These are phyloP conservation scores for Tupaia chinensis DNA, from an alignment of 2,113 vertebrate species.

Conservation along the genomic window DNA sequence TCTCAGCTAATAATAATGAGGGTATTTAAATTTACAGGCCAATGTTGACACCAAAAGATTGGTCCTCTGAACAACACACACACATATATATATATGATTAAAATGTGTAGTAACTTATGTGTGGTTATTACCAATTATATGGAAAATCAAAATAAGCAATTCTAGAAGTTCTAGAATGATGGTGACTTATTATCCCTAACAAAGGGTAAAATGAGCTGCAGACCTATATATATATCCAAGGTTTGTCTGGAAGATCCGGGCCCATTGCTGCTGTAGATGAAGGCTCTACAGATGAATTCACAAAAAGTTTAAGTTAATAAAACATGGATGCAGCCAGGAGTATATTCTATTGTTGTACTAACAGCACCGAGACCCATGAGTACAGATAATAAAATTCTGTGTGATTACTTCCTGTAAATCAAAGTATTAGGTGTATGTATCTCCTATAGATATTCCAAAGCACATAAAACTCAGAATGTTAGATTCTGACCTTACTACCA, in stretches of 20 bases:
- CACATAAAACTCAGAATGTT: neutral
- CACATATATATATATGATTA: neutral
- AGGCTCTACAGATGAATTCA: slow-evolving; percentile 74
- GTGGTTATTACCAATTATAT: slow-evolving; percentile 45
- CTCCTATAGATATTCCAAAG: neutral
- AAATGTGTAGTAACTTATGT: neutral
- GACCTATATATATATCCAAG: slow-evolving; percentile 64
- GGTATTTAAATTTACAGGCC: slow-evolving; percentile 28
- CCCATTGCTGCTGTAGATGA: slow-evolving; percentile 68
- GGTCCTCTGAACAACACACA: slow-evolving; percentile 23
- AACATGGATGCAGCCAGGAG: slow-evolving; percentile 49
- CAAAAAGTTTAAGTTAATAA: slow-evolving; percentile 72
- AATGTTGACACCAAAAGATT: slow-evolving; percentile 7
- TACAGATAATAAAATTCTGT: slow-evolving; percentile 43
- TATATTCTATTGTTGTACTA: slow-evolving; percentile 47
- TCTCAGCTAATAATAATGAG: neutral
- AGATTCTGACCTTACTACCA: slow-evolving; percentile 34
- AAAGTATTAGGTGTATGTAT: neutral
- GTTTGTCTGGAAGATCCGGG: slow-evolving; percentile 71
- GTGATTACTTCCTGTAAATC: slow-evolving; percentile 17
- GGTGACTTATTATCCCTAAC: slow-evolving; percentile 64
- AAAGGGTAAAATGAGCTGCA: slow-evolving; percentile 73
- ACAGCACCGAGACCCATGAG: slow-evolving; percentile 41
- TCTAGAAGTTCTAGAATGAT: slow-evolving; percentile 46
- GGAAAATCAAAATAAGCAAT: slow-evolving; percentile 12